Conservation (phyloP, 2,797 vertebrate species). For the Poecilia velifera region DNA sequence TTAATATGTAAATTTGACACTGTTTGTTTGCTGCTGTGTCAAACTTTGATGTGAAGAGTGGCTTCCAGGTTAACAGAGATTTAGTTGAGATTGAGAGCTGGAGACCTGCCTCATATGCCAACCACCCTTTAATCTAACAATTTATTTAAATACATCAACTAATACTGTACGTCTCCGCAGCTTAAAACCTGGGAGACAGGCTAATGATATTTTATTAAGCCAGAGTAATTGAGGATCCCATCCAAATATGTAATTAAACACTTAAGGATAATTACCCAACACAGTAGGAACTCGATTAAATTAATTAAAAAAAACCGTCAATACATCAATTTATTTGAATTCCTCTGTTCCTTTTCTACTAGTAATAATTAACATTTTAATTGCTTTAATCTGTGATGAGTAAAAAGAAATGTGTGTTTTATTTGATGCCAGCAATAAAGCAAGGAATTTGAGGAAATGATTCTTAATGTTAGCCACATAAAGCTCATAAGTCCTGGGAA, state of each 20-base stretch:
- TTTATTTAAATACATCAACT: conserved; percentile 82
- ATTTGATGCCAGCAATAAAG: conserved; percentile 62
- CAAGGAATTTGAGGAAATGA: conserved; percentile 52
- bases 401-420: conserved; percentile 75
- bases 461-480: conserved; percentile 52
- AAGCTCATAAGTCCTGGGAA: conserved; percentile 23
- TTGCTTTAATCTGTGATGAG: conserved; percentile 79
- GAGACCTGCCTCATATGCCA: conserved; percentile 74
- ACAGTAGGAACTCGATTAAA: conserved; percentile 90
- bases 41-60: conserved; percentile 82
- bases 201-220: conserved; percentile 92
- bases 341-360: conserved; percentile 86
- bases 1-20: conserved; percentile 86
- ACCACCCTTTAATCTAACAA: conserved; percentile 80
- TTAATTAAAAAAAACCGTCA: conserved; percentile 88
- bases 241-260: conserved; percentile 98
- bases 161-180: conserved; percentile 82
- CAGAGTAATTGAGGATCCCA: conserved; percentile 94
- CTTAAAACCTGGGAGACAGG: conserved; percentile 88
- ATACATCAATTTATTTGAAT: conserved; percentile 91
- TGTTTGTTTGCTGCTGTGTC: conserved; percentile 84
- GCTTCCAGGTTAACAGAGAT: conserved; percentile 86
- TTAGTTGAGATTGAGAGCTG: conserved; percentile 79
- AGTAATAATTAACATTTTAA: conserved; percentile 85
- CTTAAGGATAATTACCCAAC: conserved; percentile 92